Base-by-base conservation (phyloP, 2,797 vertebrate species). In the Fratercula arctica region DNA sequence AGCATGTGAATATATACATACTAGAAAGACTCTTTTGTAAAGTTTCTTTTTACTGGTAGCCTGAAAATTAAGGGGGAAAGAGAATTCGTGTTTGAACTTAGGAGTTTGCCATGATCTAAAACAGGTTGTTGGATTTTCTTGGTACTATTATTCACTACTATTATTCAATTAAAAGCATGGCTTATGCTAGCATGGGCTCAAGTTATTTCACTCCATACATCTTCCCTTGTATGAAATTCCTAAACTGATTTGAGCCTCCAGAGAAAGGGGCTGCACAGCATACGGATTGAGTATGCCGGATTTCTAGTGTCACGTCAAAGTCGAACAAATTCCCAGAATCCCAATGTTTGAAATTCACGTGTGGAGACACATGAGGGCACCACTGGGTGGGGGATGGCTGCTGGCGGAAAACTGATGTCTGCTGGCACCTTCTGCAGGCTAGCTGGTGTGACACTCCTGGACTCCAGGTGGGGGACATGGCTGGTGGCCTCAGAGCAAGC, bases 281-380 rank as follows among this genome's bases (percentile, higher is more conserved):
- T 0, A 50, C 3, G 6, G 33, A 33, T 21, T 16, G 57, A 1
- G 0, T 24, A 11, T 3, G 8, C n/a, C 29, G 28, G 8, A 35
- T 63, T 78, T 60, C 56, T 21, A 26, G n/a, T 2, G 13, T 26
- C 59, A 11, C 1, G 0, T 19, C 31, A 21, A 88, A 88, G 2
- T 11, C 1, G 0, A 59, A 61, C 10, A 12, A 82, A 80, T 70
- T 74, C 76, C 68, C 48, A 68, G 72, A 76, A 94, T 79, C 74
- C 51, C 39, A 17, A 1, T 1, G 60, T 92, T 83, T 95, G 95
- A 96, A 92, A 85, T 97, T 93, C 59, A 92, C 20, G 10, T 41
- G 74, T 41, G 84, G 77, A 87, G 90, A 95, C 95, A 89, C 95
- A 74, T 41, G 93, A 88, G 88, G 96, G 95, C 95, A 96, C 95